Evolutionary conservation across 2,888 invertebrate species (phyloP).

Genomic region (Laothoe populi): DNA sequence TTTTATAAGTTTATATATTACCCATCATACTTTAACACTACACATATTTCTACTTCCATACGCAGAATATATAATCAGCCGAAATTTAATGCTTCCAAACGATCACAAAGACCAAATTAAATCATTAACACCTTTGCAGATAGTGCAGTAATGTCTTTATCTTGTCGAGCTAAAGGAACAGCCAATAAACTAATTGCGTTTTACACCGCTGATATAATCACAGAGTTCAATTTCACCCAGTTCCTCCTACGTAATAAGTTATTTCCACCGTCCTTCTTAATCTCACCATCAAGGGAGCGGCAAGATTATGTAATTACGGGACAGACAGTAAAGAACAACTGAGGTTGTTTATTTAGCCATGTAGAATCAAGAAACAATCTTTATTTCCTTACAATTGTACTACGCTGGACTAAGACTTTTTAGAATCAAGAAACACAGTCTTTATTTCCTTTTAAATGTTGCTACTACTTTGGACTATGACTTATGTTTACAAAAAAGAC

Average conservation of each 20-base stretch:
- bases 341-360: conserved; percentile 11
- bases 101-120: background rate
- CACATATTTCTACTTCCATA: too few relatives aligned
- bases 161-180: background rate
- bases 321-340: conserved; percentile 11
- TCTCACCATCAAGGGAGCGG: conserved; percentile 17
- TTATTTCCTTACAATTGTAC: background rate
- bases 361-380: conserved; percentile 1
- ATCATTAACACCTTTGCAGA: background rate
- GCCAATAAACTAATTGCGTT: background rate
- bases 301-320: conserved; percentile 16
- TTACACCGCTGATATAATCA: conserved; percentile 5
- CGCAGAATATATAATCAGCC: too few relatives aligned
- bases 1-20: too few relatives aligned
- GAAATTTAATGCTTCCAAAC: too few relatives aligned
- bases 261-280: conserved; percentile 20
- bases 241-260: conserved; percentile 15
- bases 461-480: background rate
- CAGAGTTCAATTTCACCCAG: conserved; percentile 12
- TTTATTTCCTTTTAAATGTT: conserved; percentile 7
- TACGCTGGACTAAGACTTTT: background rate
- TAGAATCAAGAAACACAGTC: background rate
- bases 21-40: too few relatives aligned
- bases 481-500: background rate
- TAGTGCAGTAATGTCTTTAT: background rate